Percentiles rank a stretch among this genome's conserved stretches.
phyloP scores from a whole-genome alignment of 2,113 vertebrate species.

The Potamarius usumacintae region DNA sequence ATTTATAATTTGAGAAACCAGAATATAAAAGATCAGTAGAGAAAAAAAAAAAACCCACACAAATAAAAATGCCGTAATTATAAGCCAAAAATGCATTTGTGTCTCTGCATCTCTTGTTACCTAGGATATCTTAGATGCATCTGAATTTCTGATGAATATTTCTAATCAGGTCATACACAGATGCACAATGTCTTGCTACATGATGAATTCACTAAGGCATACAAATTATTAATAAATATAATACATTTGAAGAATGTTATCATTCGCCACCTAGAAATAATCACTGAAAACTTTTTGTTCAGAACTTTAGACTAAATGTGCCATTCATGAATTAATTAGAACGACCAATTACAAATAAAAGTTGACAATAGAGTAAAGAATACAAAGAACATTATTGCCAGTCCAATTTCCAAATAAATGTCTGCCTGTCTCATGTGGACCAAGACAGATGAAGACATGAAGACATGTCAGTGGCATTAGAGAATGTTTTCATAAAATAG shows the following conservation, averaged over 20 bases:
- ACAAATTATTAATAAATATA: conserved; percentile 63
- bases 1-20: conserved; percentile 9
- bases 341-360: conserved; percentile 19
- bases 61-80: neutral
- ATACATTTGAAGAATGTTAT: conserved; percentile 55
- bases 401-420: conserved; percentile 6
- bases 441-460: conserved; percentile 38
- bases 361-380: neutral
- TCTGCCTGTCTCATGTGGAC: neutral
- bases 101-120: conserved; percentile 37
- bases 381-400: neutral
- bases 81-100: conserved; percentile 19
- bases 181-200: conserved; percentile 44
- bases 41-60: neutral
- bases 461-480: conserved; percentile 53
- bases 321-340: conserved; percentile 23
- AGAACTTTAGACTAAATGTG: neutral
- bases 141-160: conserved; percentile 40
- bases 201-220: conserved; percentile 38
- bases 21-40: neutral
- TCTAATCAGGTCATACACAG: conserved; percentile 52
- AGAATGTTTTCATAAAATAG: conserved; percentile 62
- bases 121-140: conserved; percentile 43
- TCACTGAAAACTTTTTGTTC: conserved; percentile 1
- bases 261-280: conserved; percentile 49